Base-by-base conservation (phyloP, 2,888 invertebrate genomes). In the Trachelus iudaicus region DNA sequence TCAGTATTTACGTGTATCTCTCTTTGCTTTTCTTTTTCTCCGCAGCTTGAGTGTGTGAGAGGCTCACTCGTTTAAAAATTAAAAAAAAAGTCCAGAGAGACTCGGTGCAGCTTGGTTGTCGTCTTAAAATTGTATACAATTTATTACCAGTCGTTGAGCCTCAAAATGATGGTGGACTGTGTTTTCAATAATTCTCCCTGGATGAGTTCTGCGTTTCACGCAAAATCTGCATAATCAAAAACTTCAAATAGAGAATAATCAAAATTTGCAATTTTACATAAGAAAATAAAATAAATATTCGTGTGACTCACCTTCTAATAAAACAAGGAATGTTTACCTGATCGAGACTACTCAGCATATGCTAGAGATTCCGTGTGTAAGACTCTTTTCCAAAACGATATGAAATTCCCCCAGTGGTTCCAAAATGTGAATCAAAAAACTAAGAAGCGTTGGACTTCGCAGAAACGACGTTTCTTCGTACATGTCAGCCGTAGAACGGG, bases 401-500 rank as follows among this genome's bases (percentile, higher is more conserved):
- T 97, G 96, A 88, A 97, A 96, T 90, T 98, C 97, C 89, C 97
- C 96, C 69, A 98, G 93, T 30, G 98, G 97, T 88, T 97, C 96
- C 73, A 98, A 94, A 89, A 98, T 97, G 92, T 98, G 97, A 83
- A 96, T 94, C 79, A 98, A 94, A 92, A 98, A 98, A 84, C 96
- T 97, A 80, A 97, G 94, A 69, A 98, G 93, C 77, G 96, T 96
- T 77, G 96, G 94, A 88, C 97, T 97, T 78, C 99, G 94, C 80
- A 99, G 93, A 92, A 99, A 99, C 77, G 99, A 98, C 86, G 96
- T 95, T 89, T 99, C 98, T 90, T 99, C 99, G 90, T 98, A 99
- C 97, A 99, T 97, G 89, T 98, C 98, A 11, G 93, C 92, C 0
- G 98, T 98, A 9, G 97, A 96, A 81, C 97, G 96, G 31, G 97